These are phyloP conservation scores for Heterotilapia buettikoferi DNA, from an alignment of 2,113 vertebrate species.

Conservation along the genomic window DNA sequence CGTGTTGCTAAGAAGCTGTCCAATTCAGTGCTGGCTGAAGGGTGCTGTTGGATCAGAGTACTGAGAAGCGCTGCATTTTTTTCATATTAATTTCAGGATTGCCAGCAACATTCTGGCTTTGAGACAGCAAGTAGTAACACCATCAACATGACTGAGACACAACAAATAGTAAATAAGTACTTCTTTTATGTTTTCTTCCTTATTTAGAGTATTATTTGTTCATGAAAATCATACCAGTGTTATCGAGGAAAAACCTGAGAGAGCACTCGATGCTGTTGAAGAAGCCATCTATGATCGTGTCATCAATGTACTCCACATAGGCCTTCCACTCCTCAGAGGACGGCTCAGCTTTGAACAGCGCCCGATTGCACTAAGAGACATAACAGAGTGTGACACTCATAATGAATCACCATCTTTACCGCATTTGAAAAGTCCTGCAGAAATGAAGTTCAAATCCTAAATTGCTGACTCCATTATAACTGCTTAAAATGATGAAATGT, in stretches of 20 bases:
- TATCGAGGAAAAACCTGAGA: constrained; percentile 86
- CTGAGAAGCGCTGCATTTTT: not conserved
- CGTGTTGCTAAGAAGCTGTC: not conserved
- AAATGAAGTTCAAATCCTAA: not conserved
- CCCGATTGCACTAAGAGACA: constrained; percentile 78
- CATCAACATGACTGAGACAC: not conserved
- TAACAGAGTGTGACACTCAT: not conserved
- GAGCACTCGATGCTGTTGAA: constrained; percentile 82
- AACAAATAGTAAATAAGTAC: not conserved
- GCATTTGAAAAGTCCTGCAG: not conserved
- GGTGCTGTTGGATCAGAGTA: not conserved
- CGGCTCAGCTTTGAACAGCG: constrained; percentile 76
- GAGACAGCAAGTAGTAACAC: not conserved
- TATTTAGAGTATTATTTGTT: not conserved
- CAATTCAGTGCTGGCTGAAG: not conserved
- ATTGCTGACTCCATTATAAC: not conserved
- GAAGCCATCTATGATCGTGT: constrained; percentile 86
- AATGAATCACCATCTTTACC: not conserved
- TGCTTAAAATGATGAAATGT: not conserved
- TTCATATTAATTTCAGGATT: not conserved
- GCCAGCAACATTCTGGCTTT: not conserved
- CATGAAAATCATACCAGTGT: constrained; percentile 73
- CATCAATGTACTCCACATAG: constrained; percentile 85
- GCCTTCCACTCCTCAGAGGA: constrained; percentile 78
- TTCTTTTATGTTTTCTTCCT: not conserved